phyloP scores from a whole-genome alignment of 2,797 vertebrate genomes.

The Sciaenops ocellatus region DNA sequence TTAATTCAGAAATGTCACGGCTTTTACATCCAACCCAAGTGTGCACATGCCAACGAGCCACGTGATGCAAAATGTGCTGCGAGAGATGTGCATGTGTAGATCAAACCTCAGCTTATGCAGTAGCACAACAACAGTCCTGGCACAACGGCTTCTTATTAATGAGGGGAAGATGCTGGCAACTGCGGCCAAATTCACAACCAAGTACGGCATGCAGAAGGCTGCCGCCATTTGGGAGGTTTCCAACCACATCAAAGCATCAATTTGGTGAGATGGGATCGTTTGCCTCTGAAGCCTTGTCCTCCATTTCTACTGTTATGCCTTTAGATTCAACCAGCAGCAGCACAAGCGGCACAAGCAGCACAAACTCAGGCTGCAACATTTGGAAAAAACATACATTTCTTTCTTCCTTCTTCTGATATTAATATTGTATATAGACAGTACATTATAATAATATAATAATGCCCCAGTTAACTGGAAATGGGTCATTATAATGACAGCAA shows the following conservation, averaged over 20 bases:
- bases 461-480: too few relatives aligned
- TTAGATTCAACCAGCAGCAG: slow-evolving; percentile 28
- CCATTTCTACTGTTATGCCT: slow-evolving; percentile 38
- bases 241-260: slow-evolving; percentile 64
- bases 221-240: slow-evolving; percentile 55
- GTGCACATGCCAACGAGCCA: slow-evolving; percentile 15
- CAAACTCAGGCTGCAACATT: background rate
- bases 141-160: slow-evolving; percentile 19
- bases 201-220: slow-evolving; percentile 27
- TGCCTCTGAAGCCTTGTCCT: slow-evolving; percentile 46
- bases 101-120: slow-evolving; percentile 19
- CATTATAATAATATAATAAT: background rate
- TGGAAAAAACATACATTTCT: background rate
- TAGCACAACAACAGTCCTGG: slow-evolving; percentile 20
- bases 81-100: slow-evolving; percentile 7
- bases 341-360: background rate
- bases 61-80: background rate
- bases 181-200: slow-evolving; percentile 54
- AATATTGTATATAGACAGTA: background rate
- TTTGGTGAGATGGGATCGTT: slow-evolving; percentile 60
- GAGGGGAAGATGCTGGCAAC: slow-evolving; percentile 22
- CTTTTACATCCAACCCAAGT: slow-evolving; percentile 17
- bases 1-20: slow-evolving; percentile 23
- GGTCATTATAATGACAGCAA: background rate
- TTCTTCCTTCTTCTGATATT: background rate